These are phyloP conservation scores for Nebria salina DNA, from an alignment of 2,888 invertebrate genomes.

Conservation along the genomic window DNA sequence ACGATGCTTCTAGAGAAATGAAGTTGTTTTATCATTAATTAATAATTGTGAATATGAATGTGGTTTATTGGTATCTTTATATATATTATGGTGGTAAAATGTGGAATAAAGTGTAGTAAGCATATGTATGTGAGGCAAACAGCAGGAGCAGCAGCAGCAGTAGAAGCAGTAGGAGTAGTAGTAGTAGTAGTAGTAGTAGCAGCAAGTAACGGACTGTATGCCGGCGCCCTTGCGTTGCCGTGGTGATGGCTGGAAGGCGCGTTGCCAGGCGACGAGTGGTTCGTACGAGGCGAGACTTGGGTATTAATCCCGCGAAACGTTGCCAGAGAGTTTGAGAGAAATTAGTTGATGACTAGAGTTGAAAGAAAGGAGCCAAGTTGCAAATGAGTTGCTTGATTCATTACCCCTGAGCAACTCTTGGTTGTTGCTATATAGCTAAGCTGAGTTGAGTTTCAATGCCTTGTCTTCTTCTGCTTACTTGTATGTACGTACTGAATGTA, in stretches of 20 bases:
- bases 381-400: slow-evolving; percentile 60
- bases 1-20: too few species aligned
- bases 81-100: too few species aligned
- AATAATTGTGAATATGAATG: too few species aligned
- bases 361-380: slow-evolving; percentile 61
- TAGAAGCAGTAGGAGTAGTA: background rate
- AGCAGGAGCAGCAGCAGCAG: background rate
- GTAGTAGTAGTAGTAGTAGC: background rate
- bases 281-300: slow-evolving; percentile 51
- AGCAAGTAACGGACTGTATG: background rate
- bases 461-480: slow-evolving; percentile 42
- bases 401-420: slow-evolving; percentile 51
- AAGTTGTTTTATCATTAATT: too few species aligned
- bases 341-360: slow-evolving; percentile 61
- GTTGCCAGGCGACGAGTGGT: slow-evolving; percentile 29
- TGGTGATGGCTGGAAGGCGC: slow-evolving; percentile 26
- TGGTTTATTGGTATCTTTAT: too few species aligned
- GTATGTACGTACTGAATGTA: slow-evolving; percentile 15
- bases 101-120: too few species aligned
- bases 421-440: slow-evolving; percentile 28
- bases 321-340: slow-evolving; percentile 58
- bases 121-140: background rate
- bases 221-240: slow-evolving; percentile 33
- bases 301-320: slow-evolving; percentile 58
- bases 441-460: too few species aligned